A percentile compares a stretch with the other conserved stretches of the same genome.
Conservation (phyloP, 1,140 invertebrate species). For the Sminthurides bifidus region DNA sequence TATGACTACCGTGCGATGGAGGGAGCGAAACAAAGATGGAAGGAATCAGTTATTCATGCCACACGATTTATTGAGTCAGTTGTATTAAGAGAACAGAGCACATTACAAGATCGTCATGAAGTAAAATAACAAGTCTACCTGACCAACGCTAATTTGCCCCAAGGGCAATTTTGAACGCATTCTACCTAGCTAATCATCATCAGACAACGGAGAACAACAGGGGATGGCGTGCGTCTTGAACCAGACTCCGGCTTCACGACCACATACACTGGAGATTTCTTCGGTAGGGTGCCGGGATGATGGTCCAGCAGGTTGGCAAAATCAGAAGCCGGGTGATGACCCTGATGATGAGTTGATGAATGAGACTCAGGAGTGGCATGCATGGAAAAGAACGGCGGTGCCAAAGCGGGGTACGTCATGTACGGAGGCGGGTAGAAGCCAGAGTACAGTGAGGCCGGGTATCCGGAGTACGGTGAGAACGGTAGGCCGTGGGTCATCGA, state of each 20-base stretch:
- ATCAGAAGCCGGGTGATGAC: slow-evolving; percentile 16
- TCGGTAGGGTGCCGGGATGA: slow-evolving; percentile 12
- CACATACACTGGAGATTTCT: slow-evolving; percentile 31
- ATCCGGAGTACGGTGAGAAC: slow-evolving; percentile 20
- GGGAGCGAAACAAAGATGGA: no score
- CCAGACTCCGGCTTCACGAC: slow-evolving; percentile 18
- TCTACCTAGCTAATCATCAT: no score
- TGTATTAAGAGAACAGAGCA: no score
- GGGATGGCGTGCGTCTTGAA: slow-evolving; percentile 22
- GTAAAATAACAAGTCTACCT: no score
- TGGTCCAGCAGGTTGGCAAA: slow-evolving; percentile 14
- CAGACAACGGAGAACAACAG: slow-evolving; percentile 30
- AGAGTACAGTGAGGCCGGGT: slow-evolving; percentile 21
- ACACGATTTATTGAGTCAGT: no score
- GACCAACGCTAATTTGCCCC: no score
- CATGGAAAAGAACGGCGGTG: slow-evolving; percentile 17
- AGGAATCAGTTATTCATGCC: no score
- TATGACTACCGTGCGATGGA: no score
- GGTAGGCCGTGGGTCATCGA: slow-evolving; percentile 3
- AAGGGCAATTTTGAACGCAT: slow-evolving; percentile 9
- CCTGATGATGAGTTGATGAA: slow-evolving; percentile 3
- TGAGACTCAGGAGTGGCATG: slow-evolving; percentile 19
- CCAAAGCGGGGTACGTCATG: slow-evolving; percentile 7
- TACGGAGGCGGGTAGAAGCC: slow-evolving; percentile 27
- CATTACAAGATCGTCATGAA: no score